Base-by-base conservation (phyloP, 64 coral and sea anemone species). In the Actinia equina region DNA sequence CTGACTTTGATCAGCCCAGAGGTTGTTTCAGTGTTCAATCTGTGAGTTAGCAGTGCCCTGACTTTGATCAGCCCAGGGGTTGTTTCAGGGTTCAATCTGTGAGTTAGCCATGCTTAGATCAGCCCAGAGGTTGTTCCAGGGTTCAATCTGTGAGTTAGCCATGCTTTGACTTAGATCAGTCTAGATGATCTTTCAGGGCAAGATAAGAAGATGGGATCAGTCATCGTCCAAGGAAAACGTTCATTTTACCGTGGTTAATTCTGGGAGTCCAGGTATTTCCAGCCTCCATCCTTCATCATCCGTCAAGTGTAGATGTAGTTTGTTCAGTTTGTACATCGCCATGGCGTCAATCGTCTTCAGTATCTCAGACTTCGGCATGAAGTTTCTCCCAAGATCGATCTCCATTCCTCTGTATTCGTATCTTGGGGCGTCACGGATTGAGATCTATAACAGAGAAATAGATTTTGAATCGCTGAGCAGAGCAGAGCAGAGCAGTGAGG, bases 251-350 rank as follows among this genome's bases (percentile, higher is more conserved):
- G 86, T 61, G 13, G 89, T 91, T 27, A 95, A 64, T 62, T 95
- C 94, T 18, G 86, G 83, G 26, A 95, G 84, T 82, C 94, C 94
- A 6, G 94, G 94, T 59, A 95, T 95, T n/a, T 92, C 94, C 44
- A 95, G 83, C 20, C 94, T 85, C 94, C 94, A 95, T 27, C 94
- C 94, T 52, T 95, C 94, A 77, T 95, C 94, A 43, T 95, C 94
- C 51, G 94, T 92, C 45, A 95, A 83, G 41, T 95, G 94, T 22
- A 95, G 84, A 71, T 95, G 94, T 65, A 95, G 88, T 49, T 92
- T 95, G 63, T 92, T 95, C 41, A 95, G 44, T 61, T 95, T 89
- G 55, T 95, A 92, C 87, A 95, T 89, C 3, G 94, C 69, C 94
- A 92, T 95, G 22, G 79, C 77, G 54, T 91, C 91, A 6, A 95